Evolutionary conservation across 2,797 vertebrate species (phyloP).

Genomic region (Hephaestus fuliginosus): DNA sequence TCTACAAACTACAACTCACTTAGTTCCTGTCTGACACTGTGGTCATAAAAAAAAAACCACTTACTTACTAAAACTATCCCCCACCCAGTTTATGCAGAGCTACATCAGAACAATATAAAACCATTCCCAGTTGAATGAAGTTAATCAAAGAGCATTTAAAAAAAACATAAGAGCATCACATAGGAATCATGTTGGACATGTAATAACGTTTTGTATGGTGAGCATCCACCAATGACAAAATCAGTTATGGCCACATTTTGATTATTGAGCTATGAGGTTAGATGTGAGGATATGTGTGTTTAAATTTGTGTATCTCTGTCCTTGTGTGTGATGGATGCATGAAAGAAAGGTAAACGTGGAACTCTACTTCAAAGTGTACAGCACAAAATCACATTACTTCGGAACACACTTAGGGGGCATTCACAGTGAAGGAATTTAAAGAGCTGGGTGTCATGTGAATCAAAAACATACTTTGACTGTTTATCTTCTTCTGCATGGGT

Average conservation of each 20-base stretch:
- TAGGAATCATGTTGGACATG: constrained; percentile 49
- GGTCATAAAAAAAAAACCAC: constrained; percentile 60
- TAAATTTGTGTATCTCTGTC: constrained; percentile 39
- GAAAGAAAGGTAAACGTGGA: constrained; percentile 66
- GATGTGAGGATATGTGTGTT: constrained; percentile 40
- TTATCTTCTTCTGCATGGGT: constrained; percentile 49
- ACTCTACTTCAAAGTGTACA: constrained; percentile 76
- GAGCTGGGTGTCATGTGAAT: constrained; percentile 66
- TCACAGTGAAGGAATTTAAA: constrained; percentile 73
- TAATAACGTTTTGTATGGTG: constrained; percentile 44
- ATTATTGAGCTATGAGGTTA: constrained; percentile 39
- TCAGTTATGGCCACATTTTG: constrained; percentile 45
- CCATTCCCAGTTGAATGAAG: constrained; percentile 62
- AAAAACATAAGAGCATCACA: constrained; percentile 63
- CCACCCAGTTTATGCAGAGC: constrained; percentile 61
- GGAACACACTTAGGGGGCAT: constrained; percentile 68
- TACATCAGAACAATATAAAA: constrained; percentile 80
- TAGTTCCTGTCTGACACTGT: constrained; percentile 55
- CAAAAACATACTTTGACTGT: constrained; percentile 55
- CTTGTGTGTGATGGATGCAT: constrained; percentile 56
- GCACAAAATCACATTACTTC: constrained; percentile 81
- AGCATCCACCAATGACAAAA: constrained; percentile 40
- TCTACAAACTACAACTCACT: constrained; percentile 76
- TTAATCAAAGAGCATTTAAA: constrained; percentile 68
- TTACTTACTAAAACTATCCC: constrained; percentile 56